Conservation (phyloP, 2,888 invertebrate genomes). For the Hylaea fasciaria region DNA sequence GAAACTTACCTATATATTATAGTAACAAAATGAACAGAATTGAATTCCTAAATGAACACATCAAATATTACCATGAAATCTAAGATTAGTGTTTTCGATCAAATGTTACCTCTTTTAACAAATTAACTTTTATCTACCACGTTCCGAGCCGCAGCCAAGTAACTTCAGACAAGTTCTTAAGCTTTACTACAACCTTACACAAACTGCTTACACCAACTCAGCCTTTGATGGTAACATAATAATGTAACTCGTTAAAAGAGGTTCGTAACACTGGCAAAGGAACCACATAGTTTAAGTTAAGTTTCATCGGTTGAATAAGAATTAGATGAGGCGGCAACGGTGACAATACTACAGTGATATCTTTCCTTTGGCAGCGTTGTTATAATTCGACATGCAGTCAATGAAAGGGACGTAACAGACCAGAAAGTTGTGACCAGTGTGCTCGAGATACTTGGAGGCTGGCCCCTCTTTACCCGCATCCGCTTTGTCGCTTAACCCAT, state of each 20-base stretch:
- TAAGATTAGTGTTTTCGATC: background rate
- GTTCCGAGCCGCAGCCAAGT: constrained; percentile 12
- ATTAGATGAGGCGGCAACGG: constrained; percentile 31
- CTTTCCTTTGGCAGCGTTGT: constrained; percentile 62
- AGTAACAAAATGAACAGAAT: background rate
- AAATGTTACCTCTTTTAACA: constrained; percentile 18
- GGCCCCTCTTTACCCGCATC: constrained; percentile 76
- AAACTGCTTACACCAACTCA: constrained; percentile 26
- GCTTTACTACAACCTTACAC: constrained; percentile 9
- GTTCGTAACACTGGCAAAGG: constrained; percentile 44
- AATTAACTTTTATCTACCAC: constrained; percentile 16
- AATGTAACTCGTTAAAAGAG: constrained; percentile 36
- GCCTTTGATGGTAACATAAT: constrained; percentile 31
- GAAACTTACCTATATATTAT: background rate
- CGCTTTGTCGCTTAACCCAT: constrained; percentile 66
- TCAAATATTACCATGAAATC: background rate
- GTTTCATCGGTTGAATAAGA: constrained; percentile 33
- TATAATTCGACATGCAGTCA: constrained; percentile 55
- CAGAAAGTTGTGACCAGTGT: constrained; percentile 66
- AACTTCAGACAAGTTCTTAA: constrained; percentile 6
- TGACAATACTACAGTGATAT: constrained; percentile 37
- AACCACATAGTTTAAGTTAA: constrained; percentile 30
- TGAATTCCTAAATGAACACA: constrained; percentile 19
- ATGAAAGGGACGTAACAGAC: constrained; percentile 67
- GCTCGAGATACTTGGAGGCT: constrained; percentile 81